Evolutionary conservation across 2,113 vertebrate species (phyloP).

Genomic region (Struthio camelus): DNA sequence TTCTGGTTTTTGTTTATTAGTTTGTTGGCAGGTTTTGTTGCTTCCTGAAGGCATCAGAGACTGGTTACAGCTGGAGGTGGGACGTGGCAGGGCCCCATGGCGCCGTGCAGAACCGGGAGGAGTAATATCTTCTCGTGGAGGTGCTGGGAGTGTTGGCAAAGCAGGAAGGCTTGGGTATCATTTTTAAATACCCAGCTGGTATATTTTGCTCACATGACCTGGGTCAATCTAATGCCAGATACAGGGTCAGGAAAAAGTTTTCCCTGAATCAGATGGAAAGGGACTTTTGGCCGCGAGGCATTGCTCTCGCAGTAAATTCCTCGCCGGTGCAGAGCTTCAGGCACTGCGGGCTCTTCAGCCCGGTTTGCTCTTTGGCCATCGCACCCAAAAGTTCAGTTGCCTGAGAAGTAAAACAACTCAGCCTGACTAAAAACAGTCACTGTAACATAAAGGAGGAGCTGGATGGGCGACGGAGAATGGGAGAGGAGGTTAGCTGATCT

Average conservation of each 20-base stretch:
- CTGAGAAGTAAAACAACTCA: not conserved
- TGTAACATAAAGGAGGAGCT: not conserved
- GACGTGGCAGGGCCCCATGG: fast-evolving
- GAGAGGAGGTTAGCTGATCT: not conserved
- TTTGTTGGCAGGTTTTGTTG: not conserved
- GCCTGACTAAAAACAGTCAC: not conserved
- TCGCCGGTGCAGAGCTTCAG: fast-evolving
- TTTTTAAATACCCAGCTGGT: not conserved
- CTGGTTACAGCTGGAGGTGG: not conserved
- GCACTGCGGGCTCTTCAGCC: not conserved
- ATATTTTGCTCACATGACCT: not conserved
- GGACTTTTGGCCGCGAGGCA: not conserved
- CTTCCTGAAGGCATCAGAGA: not conserved
- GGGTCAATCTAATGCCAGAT: not conserved
- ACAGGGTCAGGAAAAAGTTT: not conserved
- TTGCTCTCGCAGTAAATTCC: fast-evolving
- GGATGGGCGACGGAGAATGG: not conserved
- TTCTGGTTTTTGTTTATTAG: not conserved
- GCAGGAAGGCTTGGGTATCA: not conserved
- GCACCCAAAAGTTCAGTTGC: not conserved
- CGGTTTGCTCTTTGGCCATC: not conserved
- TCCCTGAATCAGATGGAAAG: not conserved
- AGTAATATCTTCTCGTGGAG: not conserved
- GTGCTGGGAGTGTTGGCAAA: not conserved
- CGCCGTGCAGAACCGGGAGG: fast-evolving